These are phyloP conservation scores for Eira barbara DNA, from an alignment of 2,113 vertebrate species.

Conservation along the genomic window DNA sequence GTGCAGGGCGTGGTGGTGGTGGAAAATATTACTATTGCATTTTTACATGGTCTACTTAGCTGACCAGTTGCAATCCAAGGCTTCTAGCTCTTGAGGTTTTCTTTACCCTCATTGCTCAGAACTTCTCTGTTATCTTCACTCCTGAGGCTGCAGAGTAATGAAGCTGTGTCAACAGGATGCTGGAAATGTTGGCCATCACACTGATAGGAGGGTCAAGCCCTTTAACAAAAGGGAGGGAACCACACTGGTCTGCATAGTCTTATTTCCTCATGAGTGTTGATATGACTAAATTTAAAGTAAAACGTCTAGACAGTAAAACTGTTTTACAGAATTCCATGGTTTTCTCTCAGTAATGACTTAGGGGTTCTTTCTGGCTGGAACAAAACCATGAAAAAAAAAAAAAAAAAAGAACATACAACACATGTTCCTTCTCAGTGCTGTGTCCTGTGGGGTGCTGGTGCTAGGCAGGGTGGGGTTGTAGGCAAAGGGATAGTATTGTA, in stretches of 20 bases:
- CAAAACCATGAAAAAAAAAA: neutral
- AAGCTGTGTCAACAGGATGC: neutral
- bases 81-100: neutral
- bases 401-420: neutral
- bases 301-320: neutral
- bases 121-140: neutral
- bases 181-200: neutral
- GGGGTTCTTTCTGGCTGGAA: neutral
- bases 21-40: neutral
- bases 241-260: neutral
- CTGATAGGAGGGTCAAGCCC: neutral
- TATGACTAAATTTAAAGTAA: constrained; percentile 9
- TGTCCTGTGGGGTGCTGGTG: neutral
- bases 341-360: neutral
- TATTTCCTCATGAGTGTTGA: neutral
- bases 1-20: neutral
- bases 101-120: neutral
- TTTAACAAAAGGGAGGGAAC: neutral
- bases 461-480: neutral
- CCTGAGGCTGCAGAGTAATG: neutral
- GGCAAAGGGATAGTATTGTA: neutral
- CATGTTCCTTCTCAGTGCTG: neutral
- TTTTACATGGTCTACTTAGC: neutral
- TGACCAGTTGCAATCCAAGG: neutral
- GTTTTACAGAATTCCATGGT: neutral